A percentile compares a stretch with the other conserved stretches of the same genome.
These are phyloP conservation scores for Saxicola maurus DNA, from an alignment of 2,797 vertebrate species.

Conservation along the genomic window DNA sequence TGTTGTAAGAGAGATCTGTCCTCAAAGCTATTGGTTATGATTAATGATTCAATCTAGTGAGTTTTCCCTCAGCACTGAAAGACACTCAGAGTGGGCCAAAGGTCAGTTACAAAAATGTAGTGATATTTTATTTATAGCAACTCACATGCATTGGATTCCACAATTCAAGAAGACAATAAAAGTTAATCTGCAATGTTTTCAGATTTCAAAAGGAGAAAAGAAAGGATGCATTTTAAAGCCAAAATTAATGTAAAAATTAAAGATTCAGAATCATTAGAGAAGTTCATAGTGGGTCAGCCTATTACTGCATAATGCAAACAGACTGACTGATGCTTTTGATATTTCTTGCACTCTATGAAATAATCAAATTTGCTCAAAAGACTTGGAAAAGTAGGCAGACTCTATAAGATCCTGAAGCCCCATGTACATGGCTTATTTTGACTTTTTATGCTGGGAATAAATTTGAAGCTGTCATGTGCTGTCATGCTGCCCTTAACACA, in stretches of 20 bases:
- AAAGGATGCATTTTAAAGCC: not conserved
- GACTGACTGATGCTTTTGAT: not conserved
- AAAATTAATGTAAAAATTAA: not conserved
- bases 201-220: not conserved
- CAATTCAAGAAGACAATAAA: not conserved
- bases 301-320: not conserved
- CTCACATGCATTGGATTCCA: not conserved
- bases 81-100: not conserved
- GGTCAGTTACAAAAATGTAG: accelerated
- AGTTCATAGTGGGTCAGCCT: not conserved
- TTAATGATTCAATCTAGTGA: not conserved
- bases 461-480: not conserved
- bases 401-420: not conserved
- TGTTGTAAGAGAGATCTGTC: not conserved
- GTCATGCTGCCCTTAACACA: not conserved
- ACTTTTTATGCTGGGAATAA: not conserved
- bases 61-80: not conserved
- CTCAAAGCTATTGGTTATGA: not conserved
- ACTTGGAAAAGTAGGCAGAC: not conserved
- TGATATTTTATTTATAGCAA: not conserved
- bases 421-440: not conserved
- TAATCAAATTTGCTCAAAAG: not conserved
- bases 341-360: not conserved
- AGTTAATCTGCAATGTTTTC: not conserved
- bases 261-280: not conserved